Evolutionary conservation across 2,888 invertebrate species (phyloP), one percentile per base, ranked within the genome.

Genomic region (Drosophila phalerata): DNA sequence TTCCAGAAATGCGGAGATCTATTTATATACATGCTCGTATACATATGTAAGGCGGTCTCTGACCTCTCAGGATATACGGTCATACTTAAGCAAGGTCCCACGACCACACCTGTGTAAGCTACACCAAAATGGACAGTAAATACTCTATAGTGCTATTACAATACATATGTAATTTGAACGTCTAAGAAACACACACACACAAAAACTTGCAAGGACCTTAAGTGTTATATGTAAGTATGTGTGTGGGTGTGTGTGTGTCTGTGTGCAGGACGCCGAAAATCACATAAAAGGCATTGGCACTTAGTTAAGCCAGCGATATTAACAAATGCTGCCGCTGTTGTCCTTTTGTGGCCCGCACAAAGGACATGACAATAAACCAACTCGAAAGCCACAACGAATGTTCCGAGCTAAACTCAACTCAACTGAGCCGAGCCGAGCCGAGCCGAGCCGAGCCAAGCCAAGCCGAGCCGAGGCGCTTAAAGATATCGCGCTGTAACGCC

Each of bases 201-300:
- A 53, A 9, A 32, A 51, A 61, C 40, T 11, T 47, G 49, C 47
- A 42, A 19, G 38, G 43, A 73, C 53, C 19, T 13, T 25, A 37
- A 43, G 43, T 38, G 47, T 19, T 57, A 11, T 55, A 19, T 19
- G 37, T 10, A 1, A 10, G 42, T 42, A 42, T 28, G 55, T 30
- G n/a, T 45, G 32, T 30, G 28, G 30, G 40, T n/a, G 25, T 19
- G 53, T 17, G 15, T 55, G 30, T 19, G 42, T 42, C 30, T 28
- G 55, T 30, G n/a, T 55, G 32, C 34, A 22, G 60, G 25, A 60
- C 56, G 58, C 74, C 71, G 73, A 73, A 83, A 83, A 85, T 85
- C 88, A 83, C 81, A 84, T 84, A 85, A 84, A 84, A 88, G 86
- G 79, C 84, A 88, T 84, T 88, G 88, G 81, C 86, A 84, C 84